Evolutionary conservation across 35 echinoderm and acorn worm species (phyloP).

Genomic region (Amphiura filiformis): DNA sequence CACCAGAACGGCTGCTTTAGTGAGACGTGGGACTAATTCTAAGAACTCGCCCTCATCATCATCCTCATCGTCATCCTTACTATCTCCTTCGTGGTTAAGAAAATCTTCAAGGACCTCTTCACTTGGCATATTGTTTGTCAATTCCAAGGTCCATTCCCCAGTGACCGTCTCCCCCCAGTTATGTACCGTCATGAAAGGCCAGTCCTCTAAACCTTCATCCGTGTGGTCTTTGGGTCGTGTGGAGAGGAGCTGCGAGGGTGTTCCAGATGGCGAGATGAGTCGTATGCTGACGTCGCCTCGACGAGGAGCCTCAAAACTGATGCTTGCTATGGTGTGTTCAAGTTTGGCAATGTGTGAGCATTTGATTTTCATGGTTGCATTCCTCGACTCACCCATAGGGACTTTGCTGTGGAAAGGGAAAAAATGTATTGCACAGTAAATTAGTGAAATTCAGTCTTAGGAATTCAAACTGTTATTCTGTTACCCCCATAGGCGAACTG

Average conservation of each 20-base stretch:
- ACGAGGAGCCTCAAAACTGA: constrained; percentile 70
- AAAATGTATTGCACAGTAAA: background rate
- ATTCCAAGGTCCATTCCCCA: constrained; percentile 63
- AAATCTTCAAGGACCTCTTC: background rate
- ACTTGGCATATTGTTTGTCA: constrained; percentile 12
- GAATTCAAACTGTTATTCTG: too few species aligned
- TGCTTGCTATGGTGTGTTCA: constrained; percentile 72
- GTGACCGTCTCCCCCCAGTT: constrained; percentile 88
- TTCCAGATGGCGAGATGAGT: constrained; percentile 75
- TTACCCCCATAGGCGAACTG: too few species aligned
- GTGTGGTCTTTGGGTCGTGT: constrained; percentile 58
- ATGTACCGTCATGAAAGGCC: constrained; percentile 92
- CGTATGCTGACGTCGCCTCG: constrained; percentile 80
- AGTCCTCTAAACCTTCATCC: constrained; percentile 37
- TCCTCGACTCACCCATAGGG: constrained; percentile 23
- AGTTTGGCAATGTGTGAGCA: constrained; percentile 62
- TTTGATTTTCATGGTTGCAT: constrained; percentile 24
- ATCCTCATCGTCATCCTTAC: background rate
- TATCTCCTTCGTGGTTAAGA: background rate
- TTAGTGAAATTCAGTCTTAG: too few species aligned
- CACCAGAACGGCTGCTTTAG: constrained; percentile 27
- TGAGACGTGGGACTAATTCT: constrained; percentile 39
- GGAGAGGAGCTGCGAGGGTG: constrained; percentile 68
- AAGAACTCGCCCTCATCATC: background rate
- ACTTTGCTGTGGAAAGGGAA: constrained; percentile 35